Evolutionary conservation across 1,140 invertebrate species (phyloP).

Genomic region (Goniozus legneri): DNA sequence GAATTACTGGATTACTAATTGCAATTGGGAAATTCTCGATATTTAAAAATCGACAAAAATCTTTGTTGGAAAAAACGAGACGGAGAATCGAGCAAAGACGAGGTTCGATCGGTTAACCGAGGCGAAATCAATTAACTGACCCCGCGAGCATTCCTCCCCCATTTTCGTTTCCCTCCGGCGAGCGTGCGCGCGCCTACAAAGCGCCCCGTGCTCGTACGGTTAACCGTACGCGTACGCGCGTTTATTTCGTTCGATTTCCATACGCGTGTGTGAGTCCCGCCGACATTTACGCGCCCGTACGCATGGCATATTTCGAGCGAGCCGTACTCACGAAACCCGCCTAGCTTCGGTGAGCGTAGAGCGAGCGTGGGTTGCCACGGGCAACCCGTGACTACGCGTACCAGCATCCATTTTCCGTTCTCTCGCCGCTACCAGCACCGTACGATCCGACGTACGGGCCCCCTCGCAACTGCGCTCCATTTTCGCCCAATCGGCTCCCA

Average conservation of each 20-base stretch:
- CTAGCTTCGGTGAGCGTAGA: too few relatives aligned
- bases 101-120: constrained; percentile 21
- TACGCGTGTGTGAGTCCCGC: too few relatives aligned
- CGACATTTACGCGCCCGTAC: too few relatives aligned
- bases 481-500: not conserved
- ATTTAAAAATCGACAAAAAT: too few relatives aligned
- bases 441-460: constrained; percentile 8
- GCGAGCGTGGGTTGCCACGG: constrained; percentile 42
- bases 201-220: constrained; percentile 5
- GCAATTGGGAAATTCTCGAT: too few relatives aligned
- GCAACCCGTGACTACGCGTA: constrained; percentile 39
- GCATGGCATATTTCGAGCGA: constrained; percentile 19
- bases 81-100: constrained; percentile 26
- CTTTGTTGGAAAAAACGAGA: too few relatives aligned
- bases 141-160: constrained; percentile 16
- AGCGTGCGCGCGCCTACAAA: not conserved
- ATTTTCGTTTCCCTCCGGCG: not conserved
- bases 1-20: too few relatives aligned
- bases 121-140: constrained; percentile 43
- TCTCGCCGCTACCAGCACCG: constrained; percentile 14
- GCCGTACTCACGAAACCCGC: not conserved
- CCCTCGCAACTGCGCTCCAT: not conserved
- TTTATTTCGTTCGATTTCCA: too few relatives aligned
- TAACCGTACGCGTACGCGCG: constrained; percentile 4
- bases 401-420: constrained; percentile 28